Percentiles rank a stretch among this genome's conserved stretches.
phyloP scores from a whole-genome alignment of 2,113 vertebrate genomes.

The Phrynosoma blainvillii region DNA sequence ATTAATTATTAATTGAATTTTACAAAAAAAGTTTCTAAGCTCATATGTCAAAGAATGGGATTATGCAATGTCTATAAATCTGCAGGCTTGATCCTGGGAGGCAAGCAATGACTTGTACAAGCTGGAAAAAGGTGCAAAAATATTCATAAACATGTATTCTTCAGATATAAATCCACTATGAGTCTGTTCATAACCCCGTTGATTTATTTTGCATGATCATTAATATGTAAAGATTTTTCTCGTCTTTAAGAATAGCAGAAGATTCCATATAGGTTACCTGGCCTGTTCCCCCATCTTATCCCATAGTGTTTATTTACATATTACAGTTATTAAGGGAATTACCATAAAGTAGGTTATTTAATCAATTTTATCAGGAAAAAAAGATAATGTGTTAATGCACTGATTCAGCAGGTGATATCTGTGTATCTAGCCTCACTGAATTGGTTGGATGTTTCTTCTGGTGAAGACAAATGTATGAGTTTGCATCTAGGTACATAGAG shows the following conservation, averaged over 20 bases:
- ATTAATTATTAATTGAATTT: neutral
- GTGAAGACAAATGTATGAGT: neutral
- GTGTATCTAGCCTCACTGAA: neutral
- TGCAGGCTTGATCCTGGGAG: neutral
- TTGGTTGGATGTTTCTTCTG: neutral
- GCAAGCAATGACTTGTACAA: neutral
- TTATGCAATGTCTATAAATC: rapidly evolving
- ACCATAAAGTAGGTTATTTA: neutral
- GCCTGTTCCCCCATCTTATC: neutral
- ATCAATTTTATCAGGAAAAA: neutral
- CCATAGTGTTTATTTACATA: neutral
- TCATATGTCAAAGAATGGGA: neutral
- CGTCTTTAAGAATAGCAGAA: neutral
- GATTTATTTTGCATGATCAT: constrained; percentile 22
- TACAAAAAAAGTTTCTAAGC: neutral
- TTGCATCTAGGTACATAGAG: too few species aligned
- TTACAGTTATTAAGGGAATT: neutral
- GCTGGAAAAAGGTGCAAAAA: neutral
- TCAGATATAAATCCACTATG: constrained; percentile 1
- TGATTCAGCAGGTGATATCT: neutral
- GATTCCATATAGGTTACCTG: neutral
- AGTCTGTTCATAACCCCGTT: neutral
- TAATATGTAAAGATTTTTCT: constrained; percentile 11
- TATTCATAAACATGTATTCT: neutral
- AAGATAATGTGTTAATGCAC: neutral